Conservation (phyloP, 2,113 vertebrate genomes). For the Pelvicachromis taeniatus region DNA sequence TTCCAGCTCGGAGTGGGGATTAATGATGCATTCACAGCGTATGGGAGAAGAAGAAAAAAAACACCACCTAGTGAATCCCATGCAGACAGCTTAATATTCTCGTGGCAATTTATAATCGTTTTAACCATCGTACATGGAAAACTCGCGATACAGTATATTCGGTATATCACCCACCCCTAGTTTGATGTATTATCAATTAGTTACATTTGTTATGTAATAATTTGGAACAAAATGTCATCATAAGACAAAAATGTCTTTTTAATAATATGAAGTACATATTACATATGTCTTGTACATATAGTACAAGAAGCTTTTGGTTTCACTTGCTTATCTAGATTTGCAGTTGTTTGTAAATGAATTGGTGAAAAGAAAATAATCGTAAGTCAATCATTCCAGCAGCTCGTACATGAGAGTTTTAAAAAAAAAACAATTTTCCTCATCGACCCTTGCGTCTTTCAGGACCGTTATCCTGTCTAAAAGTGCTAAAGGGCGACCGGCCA, state of each 20-base stretch:
- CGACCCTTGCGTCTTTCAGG: slow-evolving; percentile 22
- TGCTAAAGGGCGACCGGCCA: slow-evolving; percentile 83
- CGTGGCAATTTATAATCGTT: background rate
- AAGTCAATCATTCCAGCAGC: background rate
- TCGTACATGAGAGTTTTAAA: background rate
- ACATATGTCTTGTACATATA: too few relatives aligned
- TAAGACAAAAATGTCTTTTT: background rate
- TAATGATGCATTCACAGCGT: background rate
- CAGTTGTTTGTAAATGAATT: background rate
- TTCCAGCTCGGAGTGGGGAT: background rate
- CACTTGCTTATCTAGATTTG: background rate
- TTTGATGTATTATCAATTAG: background rate
- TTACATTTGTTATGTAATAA: background rate
- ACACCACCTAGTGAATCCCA: background rate
- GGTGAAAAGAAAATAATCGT: background rate
- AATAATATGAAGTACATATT: background rate
- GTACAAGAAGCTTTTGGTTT: background rate
- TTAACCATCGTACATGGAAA: background rate
- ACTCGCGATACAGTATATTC: background rate
- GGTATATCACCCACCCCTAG: background rate
- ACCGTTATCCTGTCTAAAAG: slow-evolving; percentile 78
- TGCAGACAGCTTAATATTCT: background rate
- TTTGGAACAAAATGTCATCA: background rate
- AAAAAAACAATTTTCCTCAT: background rate
- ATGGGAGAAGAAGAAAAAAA: background rate